These are phyloP conservation scores for Zelleria hepariella DNA, from an alignment of 2,888 invertebrate genomes.

Conservation along the genomic window DNA sequence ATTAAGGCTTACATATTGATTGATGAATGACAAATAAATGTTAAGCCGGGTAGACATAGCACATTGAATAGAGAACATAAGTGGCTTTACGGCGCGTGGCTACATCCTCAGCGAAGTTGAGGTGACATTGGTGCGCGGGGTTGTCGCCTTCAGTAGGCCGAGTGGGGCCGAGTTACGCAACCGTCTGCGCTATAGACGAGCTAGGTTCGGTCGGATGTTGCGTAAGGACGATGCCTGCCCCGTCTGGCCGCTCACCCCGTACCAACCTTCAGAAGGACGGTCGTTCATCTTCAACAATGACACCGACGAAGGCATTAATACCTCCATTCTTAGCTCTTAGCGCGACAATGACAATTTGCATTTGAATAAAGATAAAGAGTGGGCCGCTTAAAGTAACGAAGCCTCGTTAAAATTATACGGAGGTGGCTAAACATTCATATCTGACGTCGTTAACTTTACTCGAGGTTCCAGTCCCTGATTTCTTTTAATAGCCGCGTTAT, in stretches of 20 bases:
- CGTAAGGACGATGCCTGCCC: slow-evolving; percentile 38
- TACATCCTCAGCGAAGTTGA: neutral
- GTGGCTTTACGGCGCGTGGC: neutral
- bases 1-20: no score
- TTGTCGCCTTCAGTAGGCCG: neutral
- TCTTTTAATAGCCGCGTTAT: neutral
- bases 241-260: neutral
- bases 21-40: neutral
- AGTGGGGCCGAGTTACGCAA: slow-evolving; percentile 30
- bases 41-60: neutral
- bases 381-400: neutral
- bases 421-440: neutral
- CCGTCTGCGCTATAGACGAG: slow-evolving; percentile 36
- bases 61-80: neutral
- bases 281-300: slow-evolving; percentile 34
- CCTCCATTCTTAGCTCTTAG: neutral
- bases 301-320: neutral
- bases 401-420: neutral
- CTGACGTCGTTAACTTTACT: neutral
- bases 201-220: slow-evolving; percentile 31
- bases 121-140: neutral
- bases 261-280: slow-evolving; percentile 27
- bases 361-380: neutral
- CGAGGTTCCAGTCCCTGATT: neutral
- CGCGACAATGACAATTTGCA: neutral